A percentile compares a stretch with the other conserved stretches of the same genome.
phyloP scores from a whole-genome alignment of 2,113 vertebrate genomes.

The Globicephala melas region DNA sequence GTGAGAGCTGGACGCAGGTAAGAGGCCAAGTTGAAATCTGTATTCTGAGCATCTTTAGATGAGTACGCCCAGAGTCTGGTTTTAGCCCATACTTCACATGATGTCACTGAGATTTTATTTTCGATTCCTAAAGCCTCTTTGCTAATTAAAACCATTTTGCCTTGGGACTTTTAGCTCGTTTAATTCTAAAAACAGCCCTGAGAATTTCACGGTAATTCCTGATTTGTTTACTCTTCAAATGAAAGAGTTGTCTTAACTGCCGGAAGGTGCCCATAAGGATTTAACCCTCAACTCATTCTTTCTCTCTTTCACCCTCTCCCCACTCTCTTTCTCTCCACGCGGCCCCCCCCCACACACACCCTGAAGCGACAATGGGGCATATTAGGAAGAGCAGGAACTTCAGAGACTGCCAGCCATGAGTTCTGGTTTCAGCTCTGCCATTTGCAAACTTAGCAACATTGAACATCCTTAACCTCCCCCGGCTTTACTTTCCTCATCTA shows the following conservation, averaged over 20 bases:
- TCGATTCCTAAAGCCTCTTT: slow-evolving; percentile 6
- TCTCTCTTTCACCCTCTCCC: not conserved
- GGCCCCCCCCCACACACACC: not conserved
- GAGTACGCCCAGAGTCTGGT: not conserved
- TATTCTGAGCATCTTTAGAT: not conserved
- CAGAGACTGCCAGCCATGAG: not conserved
- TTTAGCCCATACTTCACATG: not conserved
- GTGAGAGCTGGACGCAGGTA: not conserved
- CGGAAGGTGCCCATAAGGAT: not conserved
- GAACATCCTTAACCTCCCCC: not conserved
- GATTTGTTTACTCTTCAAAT: slow-evolving; percentile 38
- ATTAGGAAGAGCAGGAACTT: not conserved
- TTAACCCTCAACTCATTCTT: not conserved
- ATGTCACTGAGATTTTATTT: slow-evolving; percentile 20
- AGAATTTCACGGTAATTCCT: slow-evolving; percentile 15
- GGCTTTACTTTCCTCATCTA: not conserved
- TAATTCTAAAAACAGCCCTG: not conserved
- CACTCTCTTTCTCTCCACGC: not conserved
- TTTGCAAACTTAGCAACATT: not conserved
- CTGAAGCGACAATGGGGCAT: not conserved
- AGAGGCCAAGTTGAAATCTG: not conserved
- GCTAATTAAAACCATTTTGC: slow-evolving; percentile 48
- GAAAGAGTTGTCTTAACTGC: not conserved
- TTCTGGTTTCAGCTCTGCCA: not conserved
- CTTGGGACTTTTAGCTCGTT: slow-evolving; percentile 11